Evolutionary conservation across 2,113 vertebrate species (phyloP).

Genomic region (Puntigrus tetrazona): DNA sequence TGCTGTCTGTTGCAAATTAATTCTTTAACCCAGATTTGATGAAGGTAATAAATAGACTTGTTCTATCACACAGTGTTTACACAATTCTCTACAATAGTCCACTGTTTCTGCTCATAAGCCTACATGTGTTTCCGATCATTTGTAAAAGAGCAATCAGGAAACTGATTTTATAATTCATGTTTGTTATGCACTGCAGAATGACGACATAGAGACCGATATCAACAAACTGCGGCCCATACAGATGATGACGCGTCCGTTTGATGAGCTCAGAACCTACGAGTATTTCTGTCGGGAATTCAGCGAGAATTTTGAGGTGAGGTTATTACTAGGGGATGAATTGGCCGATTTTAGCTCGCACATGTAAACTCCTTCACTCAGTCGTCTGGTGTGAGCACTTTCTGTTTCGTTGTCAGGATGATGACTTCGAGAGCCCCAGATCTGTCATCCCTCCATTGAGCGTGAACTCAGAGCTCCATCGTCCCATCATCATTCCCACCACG

Average conservation of each 20-base stretch:
- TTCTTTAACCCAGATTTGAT: no score
- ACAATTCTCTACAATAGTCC: background rate
- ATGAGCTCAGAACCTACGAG: conserved; percentile 92
- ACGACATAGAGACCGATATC: conserved; percentile 97
- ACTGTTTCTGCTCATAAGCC: background rate
- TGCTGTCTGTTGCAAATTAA: no score
- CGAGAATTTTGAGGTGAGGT: conserved; percentile 93
- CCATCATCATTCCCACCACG: conserved; percentile 90
- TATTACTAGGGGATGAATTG: no score
- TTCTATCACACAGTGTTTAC: background rate
- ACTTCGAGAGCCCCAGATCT: conserved; percentile 75
- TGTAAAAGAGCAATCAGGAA: background rate
- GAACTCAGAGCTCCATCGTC: conserved; percentile 79
- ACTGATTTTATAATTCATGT: conserved; percentile 29
- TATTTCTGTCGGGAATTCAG: conserved; percentile 89
- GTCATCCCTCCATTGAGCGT: conserved; percentile 57
- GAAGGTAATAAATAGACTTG: background rate
- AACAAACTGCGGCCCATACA: conserved; percentile 88
- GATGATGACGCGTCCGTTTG: conserved; percentile 77
- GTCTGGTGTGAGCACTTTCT: background rate
- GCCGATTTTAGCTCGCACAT: no score
- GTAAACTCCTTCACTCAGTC: no score
- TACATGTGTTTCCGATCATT: background rate
- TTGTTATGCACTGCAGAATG: conserved; percentile 80
- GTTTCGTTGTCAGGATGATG: conserved; percentile 75